Base-by-base conservation (phyloP, 2,888 invertebrate genomes). In the Eupithecia pulchellata region DNA sequence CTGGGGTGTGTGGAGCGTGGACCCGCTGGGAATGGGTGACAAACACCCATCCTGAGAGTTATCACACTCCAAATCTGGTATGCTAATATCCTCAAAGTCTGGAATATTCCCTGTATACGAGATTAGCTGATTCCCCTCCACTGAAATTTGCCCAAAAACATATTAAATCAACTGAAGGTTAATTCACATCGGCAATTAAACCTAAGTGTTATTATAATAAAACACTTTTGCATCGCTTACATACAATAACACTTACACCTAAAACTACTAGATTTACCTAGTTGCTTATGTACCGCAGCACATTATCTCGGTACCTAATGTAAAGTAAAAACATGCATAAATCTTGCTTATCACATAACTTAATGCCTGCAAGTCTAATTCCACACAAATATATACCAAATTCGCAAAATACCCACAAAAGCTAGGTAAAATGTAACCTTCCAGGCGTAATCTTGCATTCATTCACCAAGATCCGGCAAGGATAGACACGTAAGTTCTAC, bases 51-150 rank as follows among this genome's bases (percentile, higher is more conserved):
- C 91, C 80, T 88, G 87, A 55, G 90, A 87, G 78, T 86, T 83
- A 47, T 90, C 91, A 64, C 82, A 87, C 78, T 91, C 91, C 84
- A 94, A 79, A 72, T 91, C 91, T 66, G 92, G 90, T 79, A 93
- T 86, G 79, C 79, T 86, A 81, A 94, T 92, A 83, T 93, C 93
- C 83, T 91, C 94, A 88, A 95, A 93, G 91, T 94, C 93, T 88
- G 94, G 94, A 89, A 93, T 90, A 91, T 89, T 92, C 79, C 93
- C 93, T 91, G 93, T 92, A 91, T 94, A 94, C 86, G 94, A 94
- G 78, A 94, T 94, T 86, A 95, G 89, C 91, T 95, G 93, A 92
- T 92, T 93, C 86, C 89, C 91, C 87, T 95, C 94, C 90, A 91
- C 93, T 94, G 93, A 93, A 94, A 94, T 67, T 74, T 77, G 69